Evolutionary conservation across 1,140 invertebrate genomes (phyloP), one percentile per base, ranked within the genome.

Genomic region (Venturia canescens): DNA sequence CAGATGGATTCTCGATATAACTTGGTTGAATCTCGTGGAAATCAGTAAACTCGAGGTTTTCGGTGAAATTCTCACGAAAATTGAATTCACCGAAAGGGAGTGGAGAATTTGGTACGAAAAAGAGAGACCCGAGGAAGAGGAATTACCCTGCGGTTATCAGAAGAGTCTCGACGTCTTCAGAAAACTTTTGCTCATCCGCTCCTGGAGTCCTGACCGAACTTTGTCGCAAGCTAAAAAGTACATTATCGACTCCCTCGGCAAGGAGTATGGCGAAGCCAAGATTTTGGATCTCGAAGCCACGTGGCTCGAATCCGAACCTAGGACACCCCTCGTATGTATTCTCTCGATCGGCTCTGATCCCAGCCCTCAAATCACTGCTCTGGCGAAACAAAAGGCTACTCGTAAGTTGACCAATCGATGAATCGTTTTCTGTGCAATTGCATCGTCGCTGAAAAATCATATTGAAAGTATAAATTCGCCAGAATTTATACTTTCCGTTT

Each of bases 81-180:
- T 99, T 85, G 94, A 96, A 82, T 90, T 94, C 26, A 96, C 96
- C 88, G 98, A 99, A 90, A 95, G 95, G 80, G 97, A 98, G 86
- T 99, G 98, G 98, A 94, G 95, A 38, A 84, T 93, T 15, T 99
- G 98, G 98, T 98, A 98, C 88, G 98, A 99, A 88, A 98, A 97
- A 87, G 97, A 98, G 80, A 96, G 95, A 86, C 98, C 98, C 0
- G 98, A 99, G 90, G 96, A 97, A 87, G 97, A 97, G 87, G 94
- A 96, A 48, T 95, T 99, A 80, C 98, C 98, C 0, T 97, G 97
- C 90, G 97, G 97, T 0, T 99, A 98, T 90, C 96, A 98, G 79
- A 96, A 96, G 82, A 94, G 94, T 31, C 91, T 99, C 9, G 98
- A 99, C 89, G 95, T 97, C 0, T 99, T 99, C 88, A 92, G 97